These are phyloP conservation scores for Cephus pulcher DNA, from an alignment of 2,888 invertebrate genomes.

Conservation along the genomic window DNA sequence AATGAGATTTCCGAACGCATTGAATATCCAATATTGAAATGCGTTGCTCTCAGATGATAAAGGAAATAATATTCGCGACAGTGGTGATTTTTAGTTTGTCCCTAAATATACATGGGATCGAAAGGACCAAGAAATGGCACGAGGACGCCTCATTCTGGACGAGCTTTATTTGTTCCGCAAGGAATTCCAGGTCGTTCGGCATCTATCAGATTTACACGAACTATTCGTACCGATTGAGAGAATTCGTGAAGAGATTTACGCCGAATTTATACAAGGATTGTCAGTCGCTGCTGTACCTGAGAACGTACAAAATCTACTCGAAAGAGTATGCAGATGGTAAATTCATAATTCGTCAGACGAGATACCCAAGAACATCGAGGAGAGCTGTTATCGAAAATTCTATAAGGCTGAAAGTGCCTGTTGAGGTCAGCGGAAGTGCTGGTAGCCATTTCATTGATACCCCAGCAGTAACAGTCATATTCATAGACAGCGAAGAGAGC, in stretches of 20 bases:
- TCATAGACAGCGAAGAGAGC: not conserved
- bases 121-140: not conserved
- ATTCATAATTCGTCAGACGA: not conserved
- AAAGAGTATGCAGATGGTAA: not conserved
- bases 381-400: not conserved
- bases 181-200: not conserved
- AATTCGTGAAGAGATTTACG: not conserved
- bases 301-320: not conserved
- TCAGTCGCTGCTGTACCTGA: not conserved
- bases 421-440: not conserved
- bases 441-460: not conserved
- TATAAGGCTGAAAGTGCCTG: not conserved
- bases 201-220: not conserved
- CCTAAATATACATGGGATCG: not conserved
- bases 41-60: not conserved
- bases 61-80: not conserved
- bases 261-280: not conserved
- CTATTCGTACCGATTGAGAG: not conserved
- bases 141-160: not conserved
- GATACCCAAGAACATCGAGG: not conserved
- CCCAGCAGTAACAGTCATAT: slow-evolving; percentile 6
- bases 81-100: not conserved
- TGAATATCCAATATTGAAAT: not conserved
- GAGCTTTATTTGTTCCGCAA: not conserved
- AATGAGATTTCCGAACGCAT: not conserved